Evolutionary conservation across 2,797 vertebrate species (phyloP).

Genomic region (Merluccius polli): DNA sequence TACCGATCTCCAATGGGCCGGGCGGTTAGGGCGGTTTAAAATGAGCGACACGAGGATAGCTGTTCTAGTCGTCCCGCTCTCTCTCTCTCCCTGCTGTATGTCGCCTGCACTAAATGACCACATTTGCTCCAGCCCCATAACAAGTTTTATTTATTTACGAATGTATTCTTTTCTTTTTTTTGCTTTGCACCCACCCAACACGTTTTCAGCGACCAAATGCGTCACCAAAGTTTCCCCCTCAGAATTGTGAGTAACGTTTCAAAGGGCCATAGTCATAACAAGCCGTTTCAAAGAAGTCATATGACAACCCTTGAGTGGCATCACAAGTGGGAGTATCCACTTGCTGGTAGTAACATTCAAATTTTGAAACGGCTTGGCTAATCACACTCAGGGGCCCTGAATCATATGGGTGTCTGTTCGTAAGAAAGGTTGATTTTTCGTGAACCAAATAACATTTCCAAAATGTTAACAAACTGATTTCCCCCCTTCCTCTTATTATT

Average conservation of each 20-base stretch:
- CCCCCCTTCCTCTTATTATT: too few relatives aligned
- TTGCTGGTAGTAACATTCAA: too few relatives aligned
- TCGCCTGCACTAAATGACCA: neutral
- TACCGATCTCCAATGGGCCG: constrained; percentile 20
- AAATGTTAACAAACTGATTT: too few relatives aligned
- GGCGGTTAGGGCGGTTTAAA: neutral
- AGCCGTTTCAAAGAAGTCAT: neutral
- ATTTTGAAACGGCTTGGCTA: too few relatives aligned
- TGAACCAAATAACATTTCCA: neutral
- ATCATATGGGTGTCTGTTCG: neutral
- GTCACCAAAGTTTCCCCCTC: neutral
- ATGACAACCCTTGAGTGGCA: too few relatives aligned
- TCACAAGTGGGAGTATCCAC: too few relatives aligned
- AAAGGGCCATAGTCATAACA: too few relatives aligned
- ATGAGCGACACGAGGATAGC: neutral
- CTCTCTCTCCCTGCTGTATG: too few relatives aligned
- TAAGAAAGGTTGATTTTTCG: neutral
- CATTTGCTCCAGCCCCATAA: neutral
- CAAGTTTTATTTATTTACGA: neutral
- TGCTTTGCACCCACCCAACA: neutral
- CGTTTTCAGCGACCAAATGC: neutral
- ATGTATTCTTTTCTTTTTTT: neutral
- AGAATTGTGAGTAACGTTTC: neutral
- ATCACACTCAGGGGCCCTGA: too few relatives aligned
- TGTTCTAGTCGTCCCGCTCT: neutral